phyloP scores from a whole-genome alignment of 2,113 vertebrate genomes.

The Brachyistius frenatus region DNA sequence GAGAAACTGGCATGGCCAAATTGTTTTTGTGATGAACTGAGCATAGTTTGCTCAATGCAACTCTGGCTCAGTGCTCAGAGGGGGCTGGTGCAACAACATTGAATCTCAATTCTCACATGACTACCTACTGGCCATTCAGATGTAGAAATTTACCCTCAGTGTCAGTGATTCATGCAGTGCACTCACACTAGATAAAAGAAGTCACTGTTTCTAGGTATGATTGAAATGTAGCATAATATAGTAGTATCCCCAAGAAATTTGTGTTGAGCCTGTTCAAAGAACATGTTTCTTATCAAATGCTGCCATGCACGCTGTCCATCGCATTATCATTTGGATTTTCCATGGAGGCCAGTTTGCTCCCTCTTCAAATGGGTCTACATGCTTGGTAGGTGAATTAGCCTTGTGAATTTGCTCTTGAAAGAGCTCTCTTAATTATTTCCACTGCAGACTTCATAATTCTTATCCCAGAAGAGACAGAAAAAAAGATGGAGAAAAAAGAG shows the following conservation, averaged over 20 bases:
- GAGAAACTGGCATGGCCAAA: not conserved
- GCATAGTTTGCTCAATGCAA: not conserved
- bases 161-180: constrained; percentile 6
- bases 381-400: constrained; percentile 32
- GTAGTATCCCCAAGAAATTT: constrained; percentile 2
- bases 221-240: constrained; percentile 1
- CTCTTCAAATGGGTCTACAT: constrained; percentile 44
- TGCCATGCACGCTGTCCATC: constrained; percentile 42
- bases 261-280: constrained; percentile 21
- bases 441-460: constrained; percentile 13
- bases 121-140: not conserved
- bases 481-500: not conserved
- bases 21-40: not conserved
- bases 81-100: not conserved
- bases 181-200: not conserved
- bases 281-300: constrained; percentile 35
- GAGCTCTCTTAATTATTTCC: constrained; percentile 37
- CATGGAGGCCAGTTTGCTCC: constrained; percentile 10
- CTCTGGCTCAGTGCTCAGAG: not conserved
- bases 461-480: not conserved
- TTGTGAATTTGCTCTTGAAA: constrained; percentile 37
- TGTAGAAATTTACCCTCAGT: not conserved
- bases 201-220: not conserved
- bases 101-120: not conserved
- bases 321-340: constrained; percentile 45